Percentiles rank a stretch among this genome's conserved stretches.
These are phyloP conservation scores for Psephotus haematonotus DNA, from an alignment of 2,113 vertebrate species.

Conservation along the genomic window DNA sequence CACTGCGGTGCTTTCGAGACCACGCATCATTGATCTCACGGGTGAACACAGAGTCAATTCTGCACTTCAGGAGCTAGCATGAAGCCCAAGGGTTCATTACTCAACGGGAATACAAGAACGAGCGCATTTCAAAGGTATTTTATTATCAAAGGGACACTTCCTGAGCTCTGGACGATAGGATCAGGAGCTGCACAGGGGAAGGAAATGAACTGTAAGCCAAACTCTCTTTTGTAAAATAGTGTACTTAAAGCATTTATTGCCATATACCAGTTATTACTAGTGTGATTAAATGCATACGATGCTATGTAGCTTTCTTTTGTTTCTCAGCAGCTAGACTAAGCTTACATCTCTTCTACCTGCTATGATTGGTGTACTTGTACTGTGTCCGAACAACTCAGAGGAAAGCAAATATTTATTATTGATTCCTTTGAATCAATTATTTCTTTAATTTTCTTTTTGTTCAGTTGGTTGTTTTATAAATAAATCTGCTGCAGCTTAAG, in stretches of 20 bases:
- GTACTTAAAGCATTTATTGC: conserved; percentile 68
- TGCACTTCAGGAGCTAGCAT: not conserved
- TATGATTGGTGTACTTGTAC: conserved; percentile 52
- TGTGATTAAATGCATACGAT: conserved; percentile 50
- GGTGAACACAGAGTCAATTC: not conserved
- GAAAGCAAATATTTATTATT: conserved; percentile 73
- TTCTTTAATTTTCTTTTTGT: conserved; percentile 19
- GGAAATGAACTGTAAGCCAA: conserved; percentile 47
- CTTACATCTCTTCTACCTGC: conserved; percentile 57
- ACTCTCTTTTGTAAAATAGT: conserved; percentile 65
- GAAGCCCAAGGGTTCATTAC: not conserved
- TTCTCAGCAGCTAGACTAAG: conserved; percentile 54
- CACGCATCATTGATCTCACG: not conserved
- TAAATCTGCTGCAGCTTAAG: conserved; percentile 56
- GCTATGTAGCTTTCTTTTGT: conserved; percentile 47
- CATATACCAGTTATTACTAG: conserved; percentile 58
- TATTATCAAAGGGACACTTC: not conserved
- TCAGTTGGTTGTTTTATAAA: conserved; percentile 66
- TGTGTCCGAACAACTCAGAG: conserved; percentile 68
- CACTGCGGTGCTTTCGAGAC: not conserved
- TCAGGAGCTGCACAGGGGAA: conserved; percentile 48
- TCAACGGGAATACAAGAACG: not conserved
- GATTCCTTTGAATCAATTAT: conserved; percentile 71
- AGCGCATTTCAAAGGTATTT: not conserved
- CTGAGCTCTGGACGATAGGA: not conserved